Conservation (phyloP, 2,797 vertebrate species). For the Crenuchus spilurus region DNA sequence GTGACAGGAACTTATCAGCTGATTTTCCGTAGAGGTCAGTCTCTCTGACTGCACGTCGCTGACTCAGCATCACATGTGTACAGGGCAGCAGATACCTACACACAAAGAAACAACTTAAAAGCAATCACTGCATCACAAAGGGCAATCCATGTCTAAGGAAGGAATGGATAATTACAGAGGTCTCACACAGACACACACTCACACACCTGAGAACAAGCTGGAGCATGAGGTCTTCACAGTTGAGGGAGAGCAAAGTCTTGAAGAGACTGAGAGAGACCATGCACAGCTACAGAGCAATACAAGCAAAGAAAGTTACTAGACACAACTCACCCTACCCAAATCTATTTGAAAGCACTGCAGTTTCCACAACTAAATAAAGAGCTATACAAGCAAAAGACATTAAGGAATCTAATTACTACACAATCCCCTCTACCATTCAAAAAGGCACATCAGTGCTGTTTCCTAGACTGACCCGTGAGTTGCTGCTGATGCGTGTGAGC, state of each 20-base stretch:
- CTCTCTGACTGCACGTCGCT: constrained; percentile 91
- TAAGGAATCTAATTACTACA: background rate
- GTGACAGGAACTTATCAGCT: constrained; percentile 92
- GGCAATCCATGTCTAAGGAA: background rate
- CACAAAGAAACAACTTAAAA: constrained; percentile 3
- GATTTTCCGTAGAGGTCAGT: constrained; percentile 92
- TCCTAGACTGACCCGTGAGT: constrained; percentile 85
- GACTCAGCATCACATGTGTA: constrained; percentile 97
- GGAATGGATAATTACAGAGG: background rate
- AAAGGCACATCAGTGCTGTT: background rate
- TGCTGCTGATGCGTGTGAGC: constrained; percentile 92
- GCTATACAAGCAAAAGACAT: background rate
- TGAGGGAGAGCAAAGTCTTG: constrained; percentile 92
- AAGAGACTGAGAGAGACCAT: constrained; percentile 98
- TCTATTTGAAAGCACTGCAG: background rate
- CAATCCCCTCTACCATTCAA: too few relatives aligned
- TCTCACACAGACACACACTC: constrained; percentile 26
- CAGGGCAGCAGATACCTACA: constrained; percentile 95
- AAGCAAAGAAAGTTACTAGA: constrained; percentile 38
- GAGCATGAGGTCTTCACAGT: constrained; percentile 95
- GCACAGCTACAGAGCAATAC: constrained; percentile 76
- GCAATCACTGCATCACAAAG: background rate
- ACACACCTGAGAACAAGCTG: constrained; percentile 94
- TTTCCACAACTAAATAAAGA: background rate
- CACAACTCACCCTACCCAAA: constrained; percentile 11